A percentile compares a stretch with the other conserved stretches of the same genome.
phyloP scores from a whole-genome alignment of 2,888 invertebrate species.

The Trypoxylon attenuatum region DNA sequence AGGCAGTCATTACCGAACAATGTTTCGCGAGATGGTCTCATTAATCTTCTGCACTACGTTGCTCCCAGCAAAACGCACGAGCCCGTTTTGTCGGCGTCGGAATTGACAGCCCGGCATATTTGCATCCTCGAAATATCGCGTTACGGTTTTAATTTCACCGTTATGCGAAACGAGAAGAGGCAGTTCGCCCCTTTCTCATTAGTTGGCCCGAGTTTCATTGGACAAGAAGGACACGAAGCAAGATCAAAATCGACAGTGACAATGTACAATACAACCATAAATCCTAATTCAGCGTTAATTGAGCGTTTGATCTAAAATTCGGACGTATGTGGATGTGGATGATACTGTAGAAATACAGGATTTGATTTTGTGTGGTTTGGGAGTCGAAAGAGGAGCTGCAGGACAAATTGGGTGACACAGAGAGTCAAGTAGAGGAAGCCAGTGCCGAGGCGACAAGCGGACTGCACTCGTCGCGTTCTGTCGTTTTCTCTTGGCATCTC shows the following conservation, averaged over 20 bases:
- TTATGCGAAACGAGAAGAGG: background rate
- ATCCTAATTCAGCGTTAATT: no score
- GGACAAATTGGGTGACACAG: background rate
- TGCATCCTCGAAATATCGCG: background rate
- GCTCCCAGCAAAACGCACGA: background rate
- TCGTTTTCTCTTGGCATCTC: constrained; percentile 27
- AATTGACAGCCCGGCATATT: background rate
- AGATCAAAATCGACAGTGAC: no score
- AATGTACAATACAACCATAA: no score
- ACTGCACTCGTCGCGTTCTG: constrained; percentile 21
- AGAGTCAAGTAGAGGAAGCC: background rate
- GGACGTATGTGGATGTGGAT: no score
- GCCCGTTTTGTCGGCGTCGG: background rate
- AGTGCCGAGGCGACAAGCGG: constrained; percentile 49
- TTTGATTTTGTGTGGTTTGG: no score
- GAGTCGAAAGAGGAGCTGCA: no score
- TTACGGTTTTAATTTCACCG: constrained; percentile 1
- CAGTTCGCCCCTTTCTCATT: background rate
- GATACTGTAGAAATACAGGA: no score
- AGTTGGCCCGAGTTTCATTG: no score
- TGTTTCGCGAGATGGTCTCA: background rate
- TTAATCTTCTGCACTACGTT: background rate
- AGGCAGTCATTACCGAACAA: background rate
- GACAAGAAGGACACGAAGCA: no score
- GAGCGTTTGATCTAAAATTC: no score